Evolutionary conservation across 1,140 invertebrate species (phyloP), one percentile per base, ranked within the genome.

Genomic region (Listronotus oregonensis): DNA sequence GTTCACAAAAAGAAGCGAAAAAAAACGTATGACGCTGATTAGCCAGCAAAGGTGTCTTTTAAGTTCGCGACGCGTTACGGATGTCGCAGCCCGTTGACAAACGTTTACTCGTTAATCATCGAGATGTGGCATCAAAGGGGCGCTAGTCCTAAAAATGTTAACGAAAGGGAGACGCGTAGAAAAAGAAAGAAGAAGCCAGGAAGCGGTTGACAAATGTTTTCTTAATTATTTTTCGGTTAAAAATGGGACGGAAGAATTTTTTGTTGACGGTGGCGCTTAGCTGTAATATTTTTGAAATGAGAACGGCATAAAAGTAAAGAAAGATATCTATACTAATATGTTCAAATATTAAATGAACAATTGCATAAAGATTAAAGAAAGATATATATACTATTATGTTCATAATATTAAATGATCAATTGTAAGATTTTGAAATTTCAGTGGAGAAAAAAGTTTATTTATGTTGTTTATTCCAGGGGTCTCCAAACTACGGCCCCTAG

Each of bases 181-280:
- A 63, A 15, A 14, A 11, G 15, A 21, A 18, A 6, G 15, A 50
- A 44, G 15, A 14, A 47, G n/a, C n/a, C 64, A 62, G 64, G 64
- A 67, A 69, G 43, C 64, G 55, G 34, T 47, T 55, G 64, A 67
- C 67, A 67, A 69, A 67, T 56, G 56, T 51, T 66, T 55, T 59
- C 68, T 69, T 69, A 69, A 69, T 69, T 67, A 69, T 69, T 67
- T 66, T 69, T 61, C 65, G 58, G 58, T 60, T 60, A 60, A 58
- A 58, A 44, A 27, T 52, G 50, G 17, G 55, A 43, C 55, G 55
- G 31, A 17, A 8, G 37, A 57, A 9, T 57, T 57, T 57, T 37
- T 31, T 27, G 21, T 27, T 27, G 21, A 1, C 21, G 32, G 17
- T 31, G 27, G 21, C 50, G 27, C 50, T 32, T 27, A 27, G 21